These are phyloP conservation scores for Dreissena rostriformis DNA, from an alignment of 1,140 invertebrate species.

Conservation along the genomic window DNA sequence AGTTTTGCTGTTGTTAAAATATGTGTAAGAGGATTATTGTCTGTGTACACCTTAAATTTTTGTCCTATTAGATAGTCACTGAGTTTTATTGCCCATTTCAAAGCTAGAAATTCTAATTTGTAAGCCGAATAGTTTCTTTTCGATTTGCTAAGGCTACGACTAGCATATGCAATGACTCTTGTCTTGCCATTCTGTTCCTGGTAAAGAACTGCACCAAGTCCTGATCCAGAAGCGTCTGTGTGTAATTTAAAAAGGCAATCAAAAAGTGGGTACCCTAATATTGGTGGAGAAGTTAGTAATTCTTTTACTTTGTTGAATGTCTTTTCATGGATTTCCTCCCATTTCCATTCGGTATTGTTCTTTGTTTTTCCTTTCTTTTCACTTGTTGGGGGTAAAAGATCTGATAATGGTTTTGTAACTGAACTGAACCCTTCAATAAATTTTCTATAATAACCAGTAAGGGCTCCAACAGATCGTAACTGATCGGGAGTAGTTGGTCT, in stretches of 20 bases:
- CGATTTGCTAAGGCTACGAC: background rate
- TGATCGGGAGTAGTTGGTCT: background rate
- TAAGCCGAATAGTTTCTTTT: background rate
- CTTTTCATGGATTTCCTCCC: background rate
- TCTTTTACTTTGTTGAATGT: background rate
- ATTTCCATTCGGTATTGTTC: background rate
- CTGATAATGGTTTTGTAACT: conserved; percentile 3
- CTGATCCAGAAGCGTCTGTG: background rate
- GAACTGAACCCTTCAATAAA: conserved; percentile 14
- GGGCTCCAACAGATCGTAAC: background rate
- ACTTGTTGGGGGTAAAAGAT: conserved; percentile 2
- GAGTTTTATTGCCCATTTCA: conserved; percentile 22
- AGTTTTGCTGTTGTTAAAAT: conserved; percentile 4
- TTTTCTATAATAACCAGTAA: conserved; percentile 2
- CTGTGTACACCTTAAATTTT: background rate
- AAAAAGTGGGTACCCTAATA: conserved; percentile 15
- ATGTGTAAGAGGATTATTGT: conserved; percentile 31
- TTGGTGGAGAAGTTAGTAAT: background rate
- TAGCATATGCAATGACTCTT: conserved; percentile 18
- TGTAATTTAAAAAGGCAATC: conserved; percentile 1
- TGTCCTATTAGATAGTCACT: background rate
- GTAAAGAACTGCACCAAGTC: conserved; percentile 22
- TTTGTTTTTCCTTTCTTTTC: too few relatives aligned
- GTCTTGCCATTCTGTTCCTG: conserved; percentile 29
- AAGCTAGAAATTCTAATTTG: conserved; percentile 20